These are phyloP conservation scores for Catharus minimus DNA, from an alignment of 2,113 vertebrate genomes.

Conservation along the genomic window DNA sequence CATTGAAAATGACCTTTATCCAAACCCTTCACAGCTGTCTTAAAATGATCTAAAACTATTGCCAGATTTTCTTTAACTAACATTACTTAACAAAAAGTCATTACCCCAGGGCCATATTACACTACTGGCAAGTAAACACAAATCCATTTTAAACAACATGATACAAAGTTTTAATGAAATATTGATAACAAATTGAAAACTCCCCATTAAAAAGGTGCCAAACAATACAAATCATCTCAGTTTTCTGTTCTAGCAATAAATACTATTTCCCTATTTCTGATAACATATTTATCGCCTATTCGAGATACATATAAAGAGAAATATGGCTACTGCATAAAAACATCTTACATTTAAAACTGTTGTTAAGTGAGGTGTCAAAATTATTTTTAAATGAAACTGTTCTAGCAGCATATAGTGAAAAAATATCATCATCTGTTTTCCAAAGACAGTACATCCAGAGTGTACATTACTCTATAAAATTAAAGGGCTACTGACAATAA, in stretches of 20 bases:
- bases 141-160: conserved; percentile 68
- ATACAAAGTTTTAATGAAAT: conserved; percentile 64
- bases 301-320: not conserved
- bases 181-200: conserved; percentile 63
- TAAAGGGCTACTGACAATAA: conserved; percentile 14
- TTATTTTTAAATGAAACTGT: conserved; percentile 22
- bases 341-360: not conserved
- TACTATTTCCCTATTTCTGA: not conserved
- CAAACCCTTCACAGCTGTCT: conserved; percentile 74
- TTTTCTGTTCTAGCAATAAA: conserved; percentile 30
- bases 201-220: conserved; percentile 46
- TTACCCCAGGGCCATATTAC: conserved; percentile 72
- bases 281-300: not conserved
- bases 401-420: conserved; percentile 6
- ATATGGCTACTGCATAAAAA: not conserved
- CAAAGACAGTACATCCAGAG: not conserved
- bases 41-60: conserved; percentile 80
- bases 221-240: conserved; percentile 35
- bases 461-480: not conserved
- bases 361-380: conserved; percentile 11
- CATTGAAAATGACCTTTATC: conserved; percentile 80
- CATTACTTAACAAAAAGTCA: conserved; percentile 74
- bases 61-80: conserved; percentile 79
- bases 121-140: conserved; percentile 68
- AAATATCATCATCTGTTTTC: not conserved